Conservation (phyloP, 2,797 vertebrate genomes). For the Notolepis coatsorum region DNA sequence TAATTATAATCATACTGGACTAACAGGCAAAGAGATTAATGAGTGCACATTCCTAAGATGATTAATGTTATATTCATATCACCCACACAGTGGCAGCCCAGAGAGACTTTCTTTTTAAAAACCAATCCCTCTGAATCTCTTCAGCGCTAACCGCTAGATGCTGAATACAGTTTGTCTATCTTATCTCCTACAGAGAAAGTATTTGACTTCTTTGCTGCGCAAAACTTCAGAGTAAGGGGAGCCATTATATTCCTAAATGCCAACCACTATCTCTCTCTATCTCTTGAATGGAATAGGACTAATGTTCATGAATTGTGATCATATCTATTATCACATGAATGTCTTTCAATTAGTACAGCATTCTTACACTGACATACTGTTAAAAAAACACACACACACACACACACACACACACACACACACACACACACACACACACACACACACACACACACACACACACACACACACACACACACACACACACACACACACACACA, state of each 20-base stretch:
- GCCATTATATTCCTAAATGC: conserved; percentile 9
- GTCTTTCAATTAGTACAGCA: not conserved
- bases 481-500: not conserved
- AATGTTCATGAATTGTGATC: conserved; percentile 6
- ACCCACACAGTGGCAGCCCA: not conserved
- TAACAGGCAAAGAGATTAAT: no score
- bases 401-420: not conserved
- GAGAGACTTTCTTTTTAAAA: conserved; percentile 1
- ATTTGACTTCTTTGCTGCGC: not conserved
- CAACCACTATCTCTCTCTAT: conserved; percentile 2
- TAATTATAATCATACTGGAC: no score
- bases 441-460: not conserved
- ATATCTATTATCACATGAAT: conserved; percentile 28
- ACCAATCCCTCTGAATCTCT: not conserved
- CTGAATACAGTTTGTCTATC: conserved; percentile 10
- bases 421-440: not conserved
- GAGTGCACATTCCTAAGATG: not conserved
- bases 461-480: not conserved
- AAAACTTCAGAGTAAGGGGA: conserved; percentile 22
- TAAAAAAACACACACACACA: conserved; percentile 7
- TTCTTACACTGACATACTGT: conserved; percentile 10
- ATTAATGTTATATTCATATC: not conserved
- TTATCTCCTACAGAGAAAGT: not conserved
- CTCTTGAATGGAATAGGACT: not conserved
- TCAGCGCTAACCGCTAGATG: not conserved